A percentile compares a stretch with the other conserved stretches of the same genome.
These are phyloP conservation scores for Archocentrus centrarchus DNA, from an alignment of 2,113 vertebrate genomes.

Conservation along the genomic window DNA sequence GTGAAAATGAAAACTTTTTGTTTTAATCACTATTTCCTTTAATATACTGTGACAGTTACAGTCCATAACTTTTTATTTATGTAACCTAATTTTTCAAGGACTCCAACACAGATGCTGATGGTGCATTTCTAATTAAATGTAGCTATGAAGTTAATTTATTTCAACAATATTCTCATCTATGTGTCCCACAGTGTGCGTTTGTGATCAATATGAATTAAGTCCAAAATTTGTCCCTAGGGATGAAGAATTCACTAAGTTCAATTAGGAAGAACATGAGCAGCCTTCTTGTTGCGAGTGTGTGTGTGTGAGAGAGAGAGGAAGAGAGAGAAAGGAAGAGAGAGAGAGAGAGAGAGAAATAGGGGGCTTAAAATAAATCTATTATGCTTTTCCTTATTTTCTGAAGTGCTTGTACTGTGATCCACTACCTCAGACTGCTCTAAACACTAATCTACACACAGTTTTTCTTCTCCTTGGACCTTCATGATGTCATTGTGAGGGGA, in stretches of 20 bases:
- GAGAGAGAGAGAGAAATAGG: not conserved
- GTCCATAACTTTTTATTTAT: not conserved
- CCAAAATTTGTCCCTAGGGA: slow-evolving; percentile 21
- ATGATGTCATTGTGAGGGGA: not conserved
- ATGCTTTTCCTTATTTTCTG: no score
- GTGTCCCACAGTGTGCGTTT: not conserved
- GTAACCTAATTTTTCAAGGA: not conserved
- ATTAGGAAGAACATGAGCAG: slow-evolving; percentile 33
- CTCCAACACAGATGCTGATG: not conserved
- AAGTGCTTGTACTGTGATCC: no score
- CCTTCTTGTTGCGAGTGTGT: not conserved
- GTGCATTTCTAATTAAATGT: not conserved
- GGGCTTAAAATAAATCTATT: no score
- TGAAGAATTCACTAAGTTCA: slow-evolving; percentile 44
- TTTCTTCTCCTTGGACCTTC: not conserved
- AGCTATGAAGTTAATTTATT: slow-evolving; percentile 11
- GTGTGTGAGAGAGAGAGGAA: not conserved
- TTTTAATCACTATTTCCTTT: not conserved
- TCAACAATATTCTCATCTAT: not conserved
- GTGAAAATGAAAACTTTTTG: not conserved
- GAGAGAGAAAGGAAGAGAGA: not conserved
- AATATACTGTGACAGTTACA: fast-evolving
- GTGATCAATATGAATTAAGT: slow-evolving; percentile 50
- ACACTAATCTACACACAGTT: no score
- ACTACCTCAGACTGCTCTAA: no score